Conservation (phyloP, 2,888 invertebrate species). For the Syrista parreyssii region DNA sequence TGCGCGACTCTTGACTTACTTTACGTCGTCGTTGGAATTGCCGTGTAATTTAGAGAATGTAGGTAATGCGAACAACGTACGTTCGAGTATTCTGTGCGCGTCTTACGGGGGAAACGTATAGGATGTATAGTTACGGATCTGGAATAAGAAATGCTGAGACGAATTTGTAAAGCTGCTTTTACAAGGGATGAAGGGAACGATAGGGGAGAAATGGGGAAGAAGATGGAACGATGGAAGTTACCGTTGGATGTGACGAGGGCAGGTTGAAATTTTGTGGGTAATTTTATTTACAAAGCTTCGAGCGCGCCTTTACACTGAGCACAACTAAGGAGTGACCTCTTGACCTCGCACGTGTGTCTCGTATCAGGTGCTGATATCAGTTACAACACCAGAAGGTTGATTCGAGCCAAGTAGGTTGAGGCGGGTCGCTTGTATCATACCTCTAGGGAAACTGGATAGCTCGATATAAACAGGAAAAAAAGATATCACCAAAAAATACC, state of each 20-base stretch:
- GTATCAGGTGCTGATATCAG: slow-evolving; percentile 34
- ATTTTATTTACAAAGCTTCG: not conserved
- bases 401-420: slow-evolving; percentile 20
- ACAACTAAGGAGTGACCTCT: slow-evolving; percentile 1
- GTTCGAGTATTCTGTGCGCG: not conserved
- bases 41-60: not conserved
- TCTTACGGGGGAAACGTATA: not conserved
- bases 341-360: slow-evolving; percentile 33
- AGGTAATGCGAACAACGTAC: not conserved
- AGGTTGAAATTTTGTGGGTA: not conserved
- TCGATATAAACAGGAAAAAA: not conserved
- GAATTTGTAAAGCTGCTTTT: not conserved
- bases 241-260: not conserved
- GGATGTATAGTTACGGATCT: not conserved
- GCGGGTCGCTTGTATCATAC: slow-evolving; percentile 17
- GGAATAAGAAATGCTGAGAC: not conserved
- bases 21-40: not conserved
- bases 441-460: slow-evolving; percentile 15
- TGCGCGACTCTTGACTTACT: not conserved
- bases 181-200: not conserved
- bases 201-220: not conserved
- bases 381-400: slow-evolving; percentile 29
- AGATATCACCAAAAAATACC: not conserved
- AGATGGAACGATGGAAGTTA: not conserved
- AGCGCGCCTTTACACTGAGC: not conserved